Evolutionary conservation across 2,888 invertebrate species (phyloP).

Genomic region (Sicus ferrugineus): DNA sequence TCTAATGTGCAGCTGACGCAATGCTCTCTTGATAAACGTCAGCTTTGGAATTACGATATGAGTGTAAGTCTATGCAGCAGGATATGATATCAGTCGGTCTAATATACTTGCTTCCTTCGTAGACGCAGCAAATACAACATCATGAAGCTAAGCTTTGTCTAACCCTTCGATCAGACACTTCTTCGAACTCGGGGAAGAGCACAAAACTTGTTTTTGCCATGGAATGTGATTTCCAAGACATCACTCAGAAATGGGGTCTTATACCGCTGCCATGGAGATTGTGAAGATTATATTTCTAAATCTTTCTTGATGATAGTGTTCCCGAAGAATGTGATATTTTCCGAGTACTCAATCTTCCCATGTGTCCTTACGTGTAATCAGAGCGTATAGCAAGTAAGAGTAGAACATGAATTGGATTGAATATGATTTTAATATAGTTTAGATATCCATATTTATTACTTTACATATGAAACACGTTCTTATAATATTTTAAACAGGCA

Average conservation of each 20-base stretch:
- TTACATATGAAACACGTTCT: no score
- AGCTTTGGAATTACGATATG: constrained; percentile 61
- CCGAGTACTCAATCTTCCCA: background rate
- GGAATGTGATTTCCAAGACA: constrained; percentile 55
- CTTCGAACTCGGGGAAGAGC: constrained; percentile 48
- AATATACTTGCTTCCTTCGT: background rate
- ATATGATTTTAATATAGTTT: no score
- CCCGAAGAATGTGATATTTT: constrained; percentile 49
- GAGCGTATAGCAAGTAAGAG: background rate
- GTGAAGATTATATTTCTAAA: constrained; percentile 35
- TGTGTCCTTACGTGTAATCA: constrained; percentile 10
- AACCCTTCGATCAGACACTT: constrained; percentile 52
- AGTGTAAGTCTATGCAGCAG: constrained; percentile 52
- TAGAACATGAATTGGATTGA: no score
- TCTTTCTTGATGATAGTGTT: background rate
- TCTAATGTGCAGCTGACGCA: constrained; percentile 58
- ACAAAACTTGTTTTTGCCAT: constrained; percentile 54
- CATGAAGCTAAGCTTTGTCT: constrained; percentile 56
- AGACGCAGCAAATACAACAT: constrained; percentile 62
- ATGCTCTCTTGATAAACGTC: constrained; percentile 54
- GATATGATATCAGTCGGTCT: background rate
- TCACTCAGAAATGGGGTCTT: constrained; percentile 61
- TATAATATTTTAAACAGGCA: no score
- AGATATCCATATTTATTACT: no score
- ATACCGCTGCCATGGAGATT: constrained; percentile 61